phyloP scores from a whole-genome alignment of 2,888 invertebrate species.

The Noctua janthina region DNA sequence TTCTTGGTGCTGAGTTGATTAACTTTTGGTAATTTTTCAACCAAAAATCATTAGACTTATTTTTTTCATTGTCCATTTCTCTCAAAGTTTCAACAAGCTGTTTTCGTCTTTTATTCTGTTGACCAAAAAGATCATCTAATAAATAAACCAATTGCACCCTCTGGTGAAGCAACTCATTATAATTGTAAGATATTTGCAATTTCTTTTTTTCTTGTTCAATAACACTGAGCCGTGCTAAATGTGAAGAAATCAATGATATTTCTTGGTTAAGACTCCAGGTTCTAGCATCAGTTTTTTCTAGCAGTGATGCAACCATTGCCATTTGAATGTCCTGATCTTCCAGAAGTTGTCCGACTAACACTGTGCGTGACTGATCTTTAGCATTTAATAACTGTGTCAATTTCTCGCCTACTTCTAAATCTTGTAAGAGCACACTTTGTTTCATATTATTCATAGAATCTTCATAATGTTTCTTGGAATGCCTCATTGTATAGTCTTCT shows the following conservation, averaged over 20 bases:
- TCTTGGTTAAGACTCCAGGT: slow-evolving; percentile 94
- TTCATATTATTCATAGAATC: slow-evolving; percentile 92
- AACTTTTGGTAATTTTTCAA: slow-evolving; percentile 95
- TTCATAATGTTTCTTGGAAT: slow-evolving; percentile 91
- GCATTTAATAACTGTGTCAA: slow-evolving; percentile 91
- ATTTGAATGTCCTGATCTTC: slow-evolving; percentile 93
- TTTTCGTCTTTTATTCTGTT: slow-evolving; percentile 92
- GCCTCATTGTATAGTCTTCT: slow-evolving; percentile 91
- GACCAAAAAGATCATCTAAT: slow-evolving; percentile 92
- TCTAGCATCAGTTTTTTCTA: slow-evolving; percentile 93
- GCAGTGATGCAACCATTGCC: slow-evolving; percentile 92
- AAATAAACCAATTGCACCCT: slow-evolving; percentile 92
- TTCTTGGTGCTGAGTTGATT: slow-evolving; percentile 93
- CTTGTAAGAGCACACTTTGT: slow-evolving; percentile 90
- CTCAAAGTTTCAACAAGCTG: slow-evolving; percentile 92
- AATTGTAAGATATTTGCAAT: slow-evolving; percentile 92
- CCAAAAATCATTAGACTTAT: slow-evolving; percentile 92
- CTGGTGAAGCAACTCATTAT: slow-evolving; percentile 93
- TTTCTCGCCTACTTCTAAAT: slow-evolving; percentile 91
- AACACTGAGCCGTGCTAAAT: slow-evolving; percentile 93
- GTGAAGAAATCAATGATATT: slow-evolving; percentile 93
- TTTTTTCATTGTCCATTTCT: slow-evolving; percentile 92
- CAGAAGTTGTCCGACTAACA: slow-evolving; percentile 91
- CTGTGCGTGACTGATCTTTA: slow-evolving; percentile 91
- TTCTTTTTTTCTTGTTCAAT: slow-evolving; percentile 94